Base-by-base conservation (phyloP, 2,113 vertebrate genomes). In the Sarotherodon lohbergeri region DNA sequence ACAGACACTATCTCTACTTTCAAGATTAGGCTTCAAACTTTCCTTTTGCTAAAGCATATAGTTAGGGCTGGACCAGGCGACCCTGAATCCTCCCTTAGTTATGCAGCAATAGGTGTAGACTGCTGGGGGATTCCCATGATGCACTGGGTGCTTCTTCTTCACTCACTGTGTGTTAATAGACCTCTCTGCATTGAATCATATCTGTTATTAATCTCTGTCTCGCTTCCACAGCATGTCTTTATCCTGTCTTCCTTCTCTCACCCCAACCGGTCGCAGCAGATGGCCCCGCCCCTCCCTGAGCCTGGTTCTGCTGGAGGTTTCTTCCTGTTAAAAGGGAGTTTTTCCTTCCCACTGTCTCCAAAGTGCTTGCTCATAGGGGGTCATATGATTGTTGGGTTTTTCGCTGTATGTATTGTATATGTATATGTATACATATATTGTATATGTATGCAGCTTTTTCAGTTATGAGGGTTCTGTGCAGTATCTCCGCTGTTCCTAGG, bases 181-280 rank as follows among this genome's bases (percentile, higher is more conserved):
- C 19, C 5, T 22, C 52, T 54, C 9, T 54, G 52, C 3, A 22
- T 6, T 54, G 52, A 22, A 22, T 54, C 52, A 11, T 54, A 54
- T 1, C 0, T 54, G 52, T 6, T 54, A 22, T 54, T 54, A 54
- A 54, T 0, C 52, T 54, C 9, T 54, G 52, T 22, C 52, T 54
- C 2, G 22, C 52, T 54, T 54, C 9, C 52, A 22, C 3, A 54
- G 50, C 19, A 54, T 54, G 2, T 5, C 4, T 54, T 54, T n/a
- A 10, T 54, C 50, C 0, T n/a, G 9, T 10, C 0, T 5, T 54
- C 19, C 9, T 54, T n/a, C 1, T n/a, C 19, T 54, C 9, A 3
- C 0, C 9, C 19, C 4, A 54, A 54, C 50, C 50, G 0, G 0
- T 54, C 19, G 0, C 50, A 54, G 50, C 50, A 54, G 50, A n/a